A percentile compares a stretch with the other conserved stretches of the same genome.
Conservation (phyloP, 37 sponge, comb jelly and placozoan species). For the Tethya wilhelma region DNA sequence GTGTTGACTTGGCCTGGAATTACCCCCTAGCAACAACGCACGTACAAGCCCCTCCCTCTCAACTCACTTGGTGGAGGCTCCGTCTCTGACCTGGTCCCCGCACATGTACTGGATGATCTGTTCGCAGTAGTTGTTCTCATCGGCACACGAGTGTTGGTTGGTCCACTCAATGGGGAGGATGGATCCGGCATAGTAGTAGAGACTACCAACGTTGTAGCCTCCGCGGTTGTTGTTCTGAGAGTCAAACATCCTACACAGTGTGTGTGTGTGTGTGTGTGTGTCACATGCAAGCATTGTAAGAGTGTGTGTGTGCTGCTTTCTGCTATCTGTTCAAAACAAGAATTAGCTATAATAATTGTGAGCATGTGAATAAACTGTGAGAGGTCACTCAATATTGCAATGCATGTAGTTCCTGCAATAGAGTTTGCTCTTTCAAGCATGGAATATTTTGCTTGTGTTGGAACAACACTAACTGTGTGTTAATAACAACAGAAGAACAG, state of each 20-base stretch:
- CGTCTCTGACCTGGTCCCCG: constrained; percentile 82
- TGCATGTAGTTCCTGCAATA: too few relatives aligned
- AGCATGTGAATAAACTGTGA: too few relatives aligned
- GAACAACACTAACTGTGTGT: neutral
- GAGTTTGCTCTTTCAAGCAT: too few relatives aligned
- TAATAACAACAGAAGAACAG: neutral
- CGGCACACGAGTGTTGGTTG: constrained; percentile 98
- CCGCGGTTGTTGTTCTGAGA: constrained; percentile 99
- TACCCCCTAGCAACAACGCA: too few relatives aligned
- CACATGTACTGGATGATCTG: constrained; percentile 98
- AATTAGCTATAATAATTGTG: neutral
- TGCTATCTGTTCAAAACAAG: too few relatives aligned
- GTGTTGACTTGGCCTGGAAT: too few relatives aligned
- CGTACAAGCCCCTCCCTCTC: too few relatives aligned
- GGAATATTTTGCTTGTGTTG: neutral
- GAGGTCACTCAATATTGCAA: too few relatives aligned
- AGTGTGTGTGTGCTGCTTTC: neutral
- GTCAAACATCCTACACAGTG: constrained; percentile 94
- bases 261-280: too few relatives aligned
- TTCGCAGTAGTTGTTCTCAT: constrained; percentile 95
- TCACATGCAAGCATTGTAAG: neutral
- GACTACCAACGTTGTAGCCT: constrained; percentile 96
- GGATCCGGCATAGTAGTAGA: constrained; percentile 94
- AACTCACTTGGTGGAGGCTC: constrained; percentile 84
- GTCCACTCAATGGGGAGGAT: constrained; percentile 95